phyloP scores from a whole-genome alignment of 2,113 vertebrate species.

The Onychostruthus taczanowskii region DNA sequence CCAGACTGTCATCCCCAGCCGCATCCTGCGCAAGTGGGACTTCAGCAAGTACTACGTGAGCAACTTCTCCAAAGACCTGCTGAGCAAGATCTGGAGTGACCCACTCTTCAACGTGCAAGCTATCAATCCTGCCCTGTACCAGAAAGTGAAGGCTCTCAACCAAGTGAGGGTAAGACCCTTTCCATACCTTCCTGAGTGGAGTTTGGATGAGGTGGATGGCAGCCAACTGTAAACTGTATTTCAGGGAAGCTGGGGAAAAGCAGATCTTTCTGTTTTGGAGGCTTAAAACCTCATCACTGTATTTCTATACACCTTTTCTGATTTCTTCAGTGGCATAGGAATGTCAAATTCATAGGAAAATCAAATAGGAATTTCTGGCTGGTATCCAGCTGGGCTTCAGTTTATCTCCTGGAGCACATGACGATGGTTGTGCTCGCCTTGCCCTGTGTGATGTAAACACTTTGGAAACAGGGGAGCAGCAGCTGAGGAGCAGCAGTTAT shows the following conservation, averaged over 20 bases:
- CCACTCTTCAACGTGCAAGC: constrained; percentile 93
- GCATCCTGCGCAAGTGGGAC: constrained; percentile 94
- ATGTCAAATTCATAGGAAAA: neutral
- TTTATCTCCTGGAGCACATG: neutral
- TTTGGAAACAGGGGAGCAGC: neutral
- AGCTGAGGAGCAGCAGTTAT: neutral
- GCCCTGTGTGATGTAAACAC: neutral
- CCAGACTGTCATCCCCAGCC: constrained; percentile 86
- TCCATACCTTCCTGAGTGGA: neutral
- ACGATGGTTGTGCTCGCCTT: accelerated
- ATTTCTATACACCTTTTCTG: neutral
- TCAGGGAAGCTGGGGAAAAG: neutral
- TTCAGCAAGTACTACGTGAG: constrained; percentile 95
- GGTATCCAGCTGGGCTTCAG: neutral
- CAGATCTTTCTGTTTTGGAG: neutral
- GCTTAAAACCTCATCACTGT: neutral
- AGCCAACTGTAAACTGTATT: neutral
- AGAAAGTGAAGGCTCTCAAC: constrained; percentile 90
- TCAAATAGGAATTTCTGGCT: neutral
- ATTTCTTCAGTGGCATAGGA: neutral
- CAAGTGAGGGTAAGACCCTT: constrained; percentile 82
- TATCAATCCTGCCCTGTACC: constrained; percentile 89
- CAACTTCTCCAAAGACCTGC: constrained; percentile 95
- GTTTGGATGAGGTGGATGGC: neutral
- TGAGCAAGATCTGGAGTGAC: constrained; percentile 92